Conservation (phyloP, 2,113 vertebrate genomes). For the Pagrus major region DNA sequence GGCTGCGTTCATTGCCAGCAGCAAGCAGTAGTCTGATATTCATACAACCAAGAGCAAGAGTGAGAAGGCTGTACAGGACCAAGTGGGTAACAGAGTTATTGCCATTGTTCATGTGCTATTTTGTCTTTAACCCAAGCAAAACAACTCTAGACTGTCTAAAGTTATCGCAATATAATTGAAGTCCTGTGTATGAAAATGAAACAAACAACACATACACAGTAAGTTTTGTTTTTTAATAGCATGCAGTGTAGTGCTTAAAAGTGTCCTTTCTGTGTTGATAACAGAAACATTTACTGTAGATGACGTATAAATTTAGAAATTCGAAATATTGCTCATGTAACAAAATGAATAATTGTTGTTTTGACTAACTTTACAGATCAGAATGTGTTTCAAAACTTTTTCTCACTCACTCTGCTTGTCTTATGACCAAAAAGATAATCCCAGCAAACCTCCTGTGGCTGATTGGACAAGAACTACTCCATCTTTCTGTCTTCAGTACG, state of each 20-base stretch:
- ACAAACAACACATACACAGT: neutral
- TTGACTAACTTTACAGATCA: conserved; percentile 20
- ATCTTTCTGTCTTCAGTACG: conserved; percentile 10
- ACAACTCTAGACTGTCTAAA: neutral
- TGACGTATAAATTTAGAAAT: neutral
- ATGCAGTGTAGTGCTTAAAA: neutral
- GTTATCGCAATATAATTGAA: neutral
- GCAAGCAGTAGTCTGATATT: conserved; percentile 1
- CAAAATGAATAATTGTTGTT: neutral
- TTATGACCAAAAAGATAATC: neutral
- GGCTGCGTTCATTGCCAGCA: neutral
- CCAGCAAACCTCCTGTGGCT: conserved; percentile 16
- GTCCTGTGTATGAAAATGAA: neutral
- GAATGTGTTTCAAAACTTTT: neutral
- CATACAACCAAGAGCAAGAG: neutral
- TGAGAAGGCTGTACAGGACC: neutral
- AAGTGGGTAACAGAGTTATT: neutral
- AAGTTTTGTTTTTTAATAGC: neutral
- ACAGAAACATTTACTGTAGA: neutral
- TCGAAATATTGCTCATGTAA: no score
- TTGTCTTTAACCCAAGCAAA: neutral
- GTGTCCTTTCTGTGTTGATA: neutral
- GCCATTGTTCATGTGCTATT: neutral
- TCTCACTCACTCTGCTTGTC: neutral
- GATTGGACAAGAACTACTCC: conserved; percentile 1